Conservation (phyloP, 2,113 vertebrate species). For the Numenius arquata region DNA sequence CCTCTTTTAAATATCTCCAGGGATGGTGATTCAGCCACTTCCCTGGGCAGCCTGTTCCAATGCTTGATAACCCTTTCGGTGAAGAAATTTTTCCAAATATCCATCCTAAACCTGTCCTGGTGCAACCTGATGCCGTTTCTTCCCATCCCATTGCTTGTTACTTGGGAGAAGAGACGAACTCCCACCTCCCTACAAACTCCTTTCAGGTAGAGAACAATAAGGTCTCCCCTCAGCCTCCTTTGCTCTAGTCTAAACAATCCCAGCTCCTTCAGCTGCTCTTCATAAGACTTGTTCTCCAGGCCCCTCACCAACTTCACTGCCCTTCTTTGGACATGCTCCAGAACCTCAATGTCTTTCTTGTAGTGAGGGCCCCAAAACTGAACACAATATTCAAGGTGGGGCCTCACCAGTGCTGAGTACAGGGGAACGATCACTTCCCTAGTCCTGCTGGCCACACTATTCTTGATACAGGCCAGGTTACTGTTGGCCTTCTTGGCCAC, state of each 20-base stretch:
- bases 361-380: not conserved
- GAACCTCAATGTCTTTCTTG: not conserved
- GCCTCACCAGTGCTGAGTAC: not conserved
- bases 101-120: not conserved
- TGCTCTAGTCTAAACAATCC: not conserved
- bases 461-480: not conserved
- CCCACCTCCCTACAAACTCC: not conserved
- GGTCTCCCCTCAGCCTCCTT: not conserved
- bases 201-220: not conserved
- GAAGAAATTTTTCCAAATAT: not conserved
- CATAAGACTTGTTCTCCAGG: not conserved
- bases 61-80: not conserved
- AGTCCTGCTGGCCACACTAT: not conserved
- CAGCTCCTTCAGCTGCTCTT: not conserved
- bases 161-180: not conserved
- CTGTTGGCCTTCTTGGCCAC: not conserved
- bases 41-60: not conserved
- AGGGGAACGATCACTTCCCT: not conserved
- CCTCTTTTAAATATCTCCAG: not conserved
- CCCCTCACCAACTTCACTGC: not conserved
- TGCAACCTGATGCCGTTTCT: not conserved
- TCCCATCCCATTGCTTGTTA: not conserved
- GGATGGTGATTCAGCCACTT: not conserved
- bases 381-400: not conserved
- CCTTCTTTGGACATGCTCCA: not conserved